phyloP scores from a whole-genome alignment of 2,797 vertebrate species.

The Menidia menidia region DNA sequence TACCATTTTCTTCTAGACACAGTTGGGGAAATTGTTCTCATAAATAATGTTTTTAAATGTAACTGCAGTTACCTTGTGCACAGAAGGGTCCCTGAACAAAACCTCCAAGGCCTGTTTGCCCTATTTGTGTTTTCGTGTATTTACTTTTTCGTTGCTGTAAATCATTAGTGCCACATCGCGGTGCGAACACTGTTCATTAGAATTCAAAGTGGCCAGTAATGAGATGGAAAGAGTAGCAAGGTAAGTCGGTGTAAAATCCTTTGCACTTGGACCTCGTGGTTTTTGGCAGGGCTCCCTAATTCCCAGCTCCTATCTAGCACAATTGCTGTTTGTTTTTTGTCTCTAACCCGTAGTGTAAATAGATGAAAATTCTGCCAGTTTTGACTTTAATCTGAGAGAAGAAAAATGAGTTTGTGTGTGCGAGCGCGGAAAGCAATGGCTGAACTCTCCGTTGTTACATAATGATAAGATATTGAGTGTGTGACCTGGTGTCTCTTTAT shows the following conservation, averaged over 20 bases:
- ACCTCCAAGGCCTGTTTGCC: conserved; percentile 38
- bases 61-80: conserved; percentile 31
- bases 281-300: conserved; percentile 42
- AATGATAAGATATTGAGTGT: conserved; percentile 78
- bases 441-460: conserved; percentile 65
- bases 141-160: conserved; percentile 60
- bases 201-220: conserved; percentile 58
- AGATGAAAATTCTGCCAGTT: conserved; percentile 53
- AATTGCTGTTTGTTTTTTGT: conserved; percentile 43
- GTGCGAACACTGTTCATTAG: conserved; percentile 46
- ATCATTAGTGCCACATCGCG: conserved; percentile 48
- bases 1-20: conserved; percentile 44
- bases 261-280: conserved; percentile 50
- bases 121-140: conserved; percentile 37
- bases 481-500: conserved; percentile 74
- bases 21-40: conserved; percentile 53
- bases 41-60: conserved; percentile 62
- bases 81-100: conserved; percentile 36
- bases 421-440: conserved; percentile 21
- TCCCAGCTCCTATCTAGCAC: conserved; percentile 32
- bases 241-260: conserved; percentile 35
- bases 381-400: conserved; percentile 48
- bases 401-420: background rate
- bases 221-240: conserved; percentile 42
- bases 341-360: conserved; percentile 43